Base-by-base conservation (phyloP, 2,888 invertebrate species). In the Diarsia brunnea region DNA sequence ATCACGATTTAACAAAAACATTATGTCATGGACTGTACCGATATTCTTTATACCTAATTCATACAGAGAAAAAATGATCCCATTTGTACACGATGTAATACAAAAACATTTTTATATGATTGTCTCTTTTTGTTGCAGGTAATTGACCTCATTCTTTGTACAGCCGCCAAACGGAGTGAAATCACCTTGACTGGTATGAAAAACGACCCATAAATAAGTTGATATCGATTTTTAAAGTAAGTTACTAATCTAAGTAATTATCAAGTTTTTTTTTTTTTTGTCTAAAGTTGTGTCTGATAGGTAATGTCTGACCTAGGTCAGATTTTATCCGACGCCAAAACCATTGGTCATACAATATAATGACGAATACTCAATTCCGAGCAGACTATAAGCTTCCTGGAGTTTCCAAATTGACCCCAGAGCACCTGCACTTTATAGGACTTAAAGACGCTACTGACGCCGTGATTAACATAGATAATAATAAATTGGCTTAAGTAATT, bases 101-200 rank as follows among this genome's bases (percentile, higher is more conserved):
- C 63, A 90, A 87, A 89, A 87, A 88, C 79, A 81, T 67, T 70
- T 89, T 89, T 90, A 89, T 92, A 92, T 84, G 10, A 70, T 8
- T 86, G 84, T 89, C 81, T 84, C 71, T 73, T 91, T 93, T 93
- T 93, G 91, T 94, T 94, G 72, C 93, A 94, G 94, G 94, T 94
- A 94, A 94, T 89, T 93, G 94, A 94, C 82, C 84, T 85, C 82
- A 88, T 90, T 91, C 87, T 92, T 89, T 90, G 78, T 63, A 67
- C 71, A 76, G 67, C 73, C 75, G 79, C 55, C 65, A 81, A 78
- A 78, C 70, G 84, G 78, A 71, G 60, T 69, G 75, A 81, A 73
- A 74, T 87, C 69, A 82, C 79, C 80, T 73, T 81, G 84, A 80
- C 75, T 74, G 82, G 87, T 88, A 82, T 81, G 81, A 82, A 79